Evolutionary conservation across 2,113 vertebrate species (phyloP).

Genomic region (Rhea americana): DNA sequence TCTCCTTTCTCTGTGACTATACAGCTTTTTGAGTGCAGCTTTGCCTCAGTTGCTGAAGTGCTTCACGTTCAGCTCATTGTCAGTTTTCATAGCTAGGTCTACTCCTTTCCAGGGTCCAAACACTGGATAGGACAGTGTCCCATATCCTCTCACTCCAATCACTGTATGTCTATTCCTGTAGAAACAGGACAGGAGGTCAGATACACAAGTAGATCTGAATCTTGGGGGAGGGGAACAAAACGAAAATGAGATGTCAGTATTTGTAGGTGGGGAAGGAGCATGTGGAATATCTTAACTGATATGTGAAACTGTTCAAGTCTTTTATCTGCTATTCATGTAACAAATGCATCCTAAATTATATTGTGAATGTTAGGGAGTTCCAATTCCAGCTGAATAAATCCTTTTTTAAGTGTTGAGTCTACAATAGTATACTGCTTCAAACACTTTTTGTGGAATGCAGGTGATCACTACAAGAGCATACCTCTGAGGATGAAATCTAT

Average conservation of each 20-base stretch:
- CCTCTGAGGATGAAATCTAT: slow-evolving; percentile 53
- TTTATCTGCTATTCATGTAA: slow-evolving; percentile 78
- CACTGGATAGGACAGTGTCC: slow-evolving; percentile 66
- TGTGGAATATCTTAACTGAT: slow-evolving; percentile 67
- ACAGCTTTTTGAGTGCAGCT: slow-evolving; percentile 70
- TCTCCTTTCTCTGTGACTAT: slow-evolving; percentile 64
- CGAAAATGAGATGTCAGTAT: slow-evolving; percentile 67
- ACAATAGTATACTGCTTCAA: slow-evolving; percentile 61
- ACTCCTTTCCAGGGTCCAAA: slow-evolving; percentile 71
- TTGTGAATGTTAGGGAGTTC: slow-evolving; percentile 78
- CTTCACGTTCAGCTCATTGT: slow-evolving; percentile 65
- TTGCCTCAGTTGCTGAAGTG: slow-evolving; percentile 62
- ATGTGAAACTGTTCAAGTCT: slow-evolving; percentile 75
- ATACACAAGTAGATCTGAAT: slow-evolving; percentile 55
- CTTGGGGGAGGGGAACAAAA: background rate
- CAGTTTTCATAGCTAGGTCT: slow-evolving; percentile 34
- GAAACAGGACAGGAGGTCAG: slow-evolving; percentile 22
- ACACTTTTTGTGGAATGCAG: slow-evolving; percentile 62
- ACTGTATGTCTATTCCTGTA: slow-evolving; percentile 53
- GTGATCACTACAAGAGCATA: slow-evolving; percentile 66
- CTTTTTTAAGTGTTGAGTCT: slow-evolving; percentile 68
- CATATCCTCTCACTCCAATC: slow-evolving; percentile 64
- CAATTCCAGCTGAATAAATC: slow-evolving; percentile 72
- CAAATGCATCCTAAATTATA: slow-evolving; percentile 75
- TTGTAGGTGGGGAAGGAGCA: slow-evolving; percentile 70